Evolutionary conservation across 1,140 invertebrate species (phyloP), one percentile per base, ranked within the genome.

Genomic region (Drosophila hydei): DNA sequence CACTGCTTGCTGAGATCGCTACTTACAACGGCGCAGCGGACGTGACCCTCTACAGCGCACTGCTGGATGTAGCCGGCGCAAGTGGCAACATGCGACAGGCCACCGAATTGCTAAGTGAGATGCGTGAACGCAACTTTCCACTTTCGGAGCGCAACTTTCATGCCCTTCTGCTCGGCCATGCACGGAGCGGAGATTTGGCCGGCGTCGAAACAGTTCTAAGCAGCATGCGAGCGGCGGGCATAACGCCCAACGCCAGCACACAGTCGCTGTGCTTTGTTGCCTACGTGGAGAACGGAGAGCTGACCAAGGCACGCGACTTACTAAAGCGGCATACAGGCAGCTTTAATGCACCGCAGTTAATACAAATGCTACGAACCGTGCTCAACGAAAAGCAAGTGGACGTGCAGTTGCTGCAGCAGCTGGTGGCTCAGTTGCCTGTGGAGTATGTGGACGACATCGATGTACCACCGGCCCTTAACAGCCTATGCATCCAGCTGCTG

Each of bases 141-240:
- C 76, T 94, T 0, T 92, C 92, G 65, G 93, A 94, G 72, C 75
- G 76, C 16, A 91, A 93, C 23, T 94, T 94, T 65, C 93, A 93
- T 75, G 76, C 92, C 19, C 88, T 94, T 23, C 91, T 94, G 0
- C 71, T 92, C 43, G 93, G 91, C 0, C 92, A 94, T 87, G 83
- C 91, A 0, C 91, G 92, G 63, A 90, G 90, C n/a, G 89, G 90
- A 2, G 92, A 92, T 62, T 42, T 93, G 8, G 47, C 67, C 8
- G 81, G 84, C 30, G 89, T 63, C 5, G 61, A 91, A 58, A 61
- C 76, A 1, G 90, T 93, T 11, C 60, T 92, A 4, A 70, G 71
- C 61, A 93, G 90, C 40, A 92, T 93, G 92, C 78, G 73, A 33
- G 81, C 89, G 0, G 91, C 92, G 0, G 80, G 92, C 9, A 73